These are phyloP conservation scores for Stenodema calcarata DNA, from an alignment of 2,888 invertebrate genomes.

Conservation along the genomic window DNA sequence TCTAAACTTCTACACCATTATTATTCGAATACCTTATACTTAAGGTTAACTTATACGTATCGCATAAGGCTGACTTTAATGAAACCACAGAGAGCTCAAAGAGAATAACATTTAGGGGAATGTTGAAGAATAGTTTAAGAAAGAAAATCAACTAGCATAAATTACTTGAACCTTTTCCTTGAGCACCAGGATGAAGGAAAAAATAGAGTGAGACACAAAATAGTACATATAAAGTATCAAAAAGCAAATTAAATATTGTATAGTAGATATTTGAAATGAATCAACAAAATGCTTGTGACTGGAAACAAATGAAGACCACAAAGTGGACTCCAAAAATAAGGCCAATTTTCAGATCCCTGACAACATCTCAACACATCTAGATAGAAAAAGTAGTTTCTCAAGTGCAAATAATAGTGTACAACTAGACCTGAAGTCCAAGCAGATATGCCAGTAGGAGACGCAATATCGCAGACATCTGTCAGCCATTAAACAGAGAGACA, in stretches of 20 bases:
- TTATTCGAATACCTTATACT: too few relatives aligned
- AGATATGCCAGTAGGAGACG: conserved; percentile 56
- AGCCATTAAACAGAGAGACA: conserved; percentile 54
- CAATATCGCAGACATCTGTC: conserved; percentile 55
- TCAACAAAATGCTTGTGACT: conserved; percentile 13
- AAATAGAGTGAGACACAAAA: background rate
- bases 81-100: too few relatives aligned
- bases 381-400: conserved; percentile 30
- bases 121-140: background rate
- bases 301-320: conserved; percentile 5
- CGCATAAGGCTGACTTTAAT: too few relatives aligned
- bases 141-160: background rate
- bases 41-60: too few relatives aligned
- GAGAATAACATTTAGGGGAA: too few relatives aligned
- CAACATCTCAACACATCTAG: conserved; percentile 34
- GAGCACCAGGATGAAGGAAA: background rate
- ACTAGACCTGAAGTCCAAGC: conserved; percentile 57
- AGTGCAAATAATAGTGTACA: conserved; percentile 34
- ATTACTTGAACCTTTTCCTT: background rate
- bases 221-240: background rate
- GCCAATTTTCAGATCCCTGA: conserved; percentile 5
- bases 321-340: background rate
- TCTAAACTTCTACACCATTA: too few relatives aligned
- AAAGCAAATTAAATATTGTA: background rate
- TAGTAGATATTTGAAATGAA: background rate